Base-by-base conservation (phyloP, 2,888 invertebrate genomes). In the Limnephilus auricula region DNA sequence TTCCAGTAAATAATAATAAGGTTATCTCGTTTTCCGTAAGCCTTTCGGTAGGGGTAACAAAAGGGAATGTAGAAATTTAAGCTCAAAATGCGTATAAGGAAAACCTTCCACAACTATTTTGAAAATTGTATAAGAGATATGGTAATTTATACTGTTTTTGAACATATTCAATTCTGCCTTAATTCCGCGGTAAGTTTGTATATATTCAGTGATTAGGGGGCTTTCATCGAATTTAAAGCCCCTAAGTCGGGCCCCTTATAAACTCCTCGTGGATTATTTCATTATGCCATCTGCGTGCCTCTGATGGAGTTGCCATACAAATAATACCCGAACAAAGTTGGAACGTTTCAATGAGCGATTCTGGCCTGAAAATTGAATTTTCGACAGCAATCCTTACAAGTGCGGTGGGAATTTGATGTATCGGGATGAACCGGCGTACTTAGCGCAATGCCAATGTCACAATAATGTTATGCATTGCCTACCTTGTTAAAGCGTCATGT, bases 191-290 rank as follows among this genome's bases (percentile, higher is more conserved):
- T 84, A 84, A 84, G 84, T 84, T 84, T 84, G 40, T 86, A 85
- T 45, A 86, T 50, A 50, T 37, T 88, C 79, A 89, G 89, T 89
- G 89, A 89, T 91, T 84, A 87, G 50, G 90, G 31, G 79, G 79
- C 65, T 90, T 90, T 88, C 80, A 88, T 90, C 45, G 80, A 90
- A 90, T 80, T 90, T 79, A 90, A 90, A 40, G 83, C 83, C 82
- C 50, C 32, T 45, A 90, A 90, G 79, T 90, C 87, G 87, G 34
- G 34, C 40, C 87, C 87, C 87, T 90, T 87, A 88, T 50, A 88
- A 79, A 84, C 92, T 90, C 92, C 89, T 18, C 34, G 90, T 90
- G 89, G 91, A 91, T 91, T 92, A 92, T 91, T 92, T 92, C 89
- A 91, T 91, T 90, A 92, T 30, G 79, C 87, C 87, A 79, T 91